A percentile compares a stretch with the other conserved stretches of the same genome.
Evolutionary conservation across 2,113 vertebrate species (phyloP).

Genomic region (Hassar affinis): DNA sequence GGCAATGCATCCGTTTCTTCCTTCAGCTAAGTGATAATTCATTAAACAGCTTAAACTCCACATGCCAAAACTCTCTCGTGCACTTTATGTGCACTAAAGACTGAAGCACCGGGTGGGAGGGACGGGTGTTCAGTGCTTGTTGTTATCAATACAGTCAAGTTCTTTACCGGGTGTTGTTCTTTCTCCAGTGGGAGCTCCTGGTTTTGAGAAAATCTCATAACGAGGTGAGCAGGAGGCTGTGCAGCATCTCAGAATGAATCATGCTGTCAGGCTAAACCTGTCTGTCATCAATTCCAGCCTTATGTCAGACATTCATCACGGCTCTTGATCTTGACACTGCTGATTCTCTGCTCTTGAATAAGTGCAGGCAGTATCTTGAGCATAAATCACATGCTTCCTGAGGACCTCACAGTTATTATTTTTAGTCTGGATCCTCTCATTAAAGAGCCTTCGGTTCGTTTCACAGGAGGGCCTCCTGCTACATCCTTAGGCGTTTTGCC

Average conservation of each 20-base stretch:
- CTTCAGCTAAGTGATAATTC: slow-evolving; percentile 46
- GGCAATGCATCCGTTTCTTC: slow-evolving; percentile 51
- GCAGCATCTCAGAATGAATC: neutral
- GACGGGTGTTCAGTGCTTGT: neutral
- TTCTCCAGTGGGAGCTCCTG: slow-evolving; percentile 10
- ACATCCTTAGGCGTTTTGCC: neutral
- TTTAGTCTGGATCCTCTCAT: slow-evolving; percentile 5
- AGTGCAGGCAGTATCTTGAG: neutral
- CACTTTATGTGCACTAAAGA: neutral
- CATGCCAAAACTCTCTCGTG: neutral
- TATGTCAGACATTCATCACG: neutral
- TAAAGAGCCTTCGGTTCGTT: neutral
- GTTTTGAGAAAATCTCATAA: neutral
- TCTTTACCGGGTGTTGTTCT: slow-evolving; percentile 7
- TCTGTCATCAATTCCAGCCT: neutral
- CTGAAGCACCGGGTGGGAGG: slow-evolving; percentile 25
- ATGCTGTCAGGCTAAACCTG: neutral
- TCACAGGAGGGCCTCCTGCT: neutral
- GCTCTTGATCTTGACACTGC: neutral
- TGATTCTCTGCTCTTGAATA: neutral
- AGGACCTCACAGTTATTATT: slow-evolving; percentile 17
- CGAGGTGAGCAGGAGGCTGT: neutral
- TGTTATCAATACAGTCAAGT: slow-evolving; percentile 1
- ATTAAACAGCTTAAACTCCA: slow-evolving; percentile 53
- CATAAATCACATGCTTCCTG: slow-evolving; percentile 2